Percentiles rank a stretch among this genome's conserved stretches.
Conservation (phyloP, 2,888 invertebrate genomes). For the Tholera decimalis region DNA sequence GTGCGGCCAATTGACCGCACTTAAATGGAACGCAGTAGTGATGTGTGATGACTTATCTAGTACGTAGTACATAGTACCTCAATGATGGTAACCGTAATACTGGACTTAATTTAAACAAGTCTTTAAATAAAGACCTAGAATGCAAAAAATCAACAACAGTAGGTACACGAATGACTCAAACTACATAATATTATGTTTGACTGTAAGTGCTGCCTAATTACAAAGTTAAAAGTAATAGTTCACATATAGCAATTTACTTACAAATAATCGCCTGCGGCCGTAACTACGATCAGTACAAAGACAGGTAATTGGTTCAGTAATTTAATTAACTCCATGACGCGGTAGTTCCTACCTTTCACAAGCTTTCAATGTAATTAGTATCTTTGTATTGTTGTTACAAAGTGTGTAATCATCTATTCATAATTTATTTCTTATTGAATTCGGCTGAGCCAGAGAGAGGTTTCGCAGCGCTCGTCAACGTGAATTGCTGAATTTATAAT, state of each 20-base stretch:
- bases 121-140: too few species aligned
- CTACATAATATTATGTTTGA: not conserved
- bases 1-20: too few species aligned
- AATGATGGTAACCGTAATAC: too few species aligned
- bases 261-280: slow-evolving; percentile 19
- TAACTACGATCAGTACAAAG: slow-evolving; percentile 26
- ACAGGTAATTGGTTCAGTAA: slow-evolving; percentile 55
- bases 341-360: slow-evolving; percentile 37
- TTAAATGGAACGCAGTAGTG: too few species aligned
- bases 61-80: too few species aligned
- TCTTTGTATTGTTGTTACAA: slow-evolving; percentile 36
- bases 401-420: slow-evolving; percentile 38
- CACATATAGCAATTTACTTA: slow-evolving; percentile 48
- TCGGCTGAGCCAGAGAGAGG: not conserved
- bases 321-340: slow-evolving; percentile 58
- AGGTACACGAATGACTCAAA: not conserved
- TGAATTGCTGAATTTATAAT: slow-evolving; percentile 17
- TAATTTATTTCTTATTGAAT: slow-evolving; percentile 39
- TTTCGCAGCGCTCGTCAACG: not conserved
- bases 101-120: too few species aligned
- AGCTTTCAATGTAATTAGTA: slow-evolving; percentile 48
- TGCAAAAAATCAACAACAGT: not conserved
- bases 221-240: slow-evolving; percentile 33
- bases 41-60: too few species aligned
- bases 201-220: not conserved